Conservation (phyloP, 2,888 invertebrate genomes). For the Agapostemon virescens region DNA sequence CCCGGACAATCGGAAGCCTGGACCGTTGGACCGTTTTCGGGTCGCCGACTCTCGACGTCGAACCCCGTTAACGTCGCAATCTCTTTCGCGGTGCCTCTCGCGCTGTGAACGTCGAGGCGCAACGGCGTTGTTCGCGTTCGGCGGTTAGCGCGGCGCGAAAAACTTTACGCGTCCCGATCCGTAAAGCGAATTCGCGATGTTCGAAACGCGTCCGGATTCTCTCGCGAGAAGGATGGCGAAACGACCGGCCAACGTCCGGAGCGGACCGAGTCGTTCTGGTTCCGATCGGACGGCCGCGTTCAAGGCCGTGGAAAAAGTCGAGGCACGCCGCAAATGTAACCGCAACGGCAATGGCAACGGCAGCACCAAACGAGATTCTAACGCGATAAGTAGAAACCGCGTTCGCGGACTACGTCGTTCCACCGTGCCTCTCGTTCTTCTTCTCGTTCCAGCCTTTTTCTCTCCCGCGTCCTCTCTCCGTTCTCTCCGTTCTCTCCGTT, state of each 20-base stretch:
- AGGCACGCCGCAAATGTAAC: constrained; percentile 67
- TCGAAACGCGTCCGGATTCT: neutral
- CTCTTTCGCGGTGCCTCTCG: neutral
- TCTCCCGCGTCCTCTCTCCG: constrained; percentile 11
- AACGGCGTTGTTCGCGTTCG: too few species aligned
- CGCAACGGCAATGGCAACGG: constrained; percentile 52
- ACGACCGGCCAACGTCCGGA: neutral
- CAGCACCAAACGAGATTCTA: constrained; percentile 59
- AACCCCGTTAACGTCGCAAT: neutral
- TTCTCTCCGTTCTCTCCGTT: neutral
- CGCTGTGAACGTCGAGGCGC: too few species aligned
- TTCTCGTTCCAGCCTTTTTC: neutral
- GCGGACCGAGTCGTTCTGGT: constrained; percentile 57
- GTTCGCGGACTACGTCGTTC: constrained; percentile 38
- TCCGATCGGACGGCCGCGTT: constrained; percentile 63
- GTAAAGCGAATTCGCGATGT: neutral
- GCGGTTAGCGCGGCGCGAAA: too few species aligned
- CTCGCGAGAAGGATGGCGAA: neutral
- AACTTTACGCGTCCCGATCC: too few species aligned
- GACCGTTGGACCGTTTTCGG: neutral
- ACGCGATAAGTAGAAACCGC: constrained; percentile 62
- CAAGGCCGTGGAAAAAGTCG: constrained; percentile 71
- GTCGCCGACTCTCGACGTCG: neutral
- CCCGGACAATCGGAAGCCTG: neutral
- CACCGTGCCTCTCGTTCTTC: constrained; percentile 13